These are phyloP conservation scores for Myripristis jacobus DNA, from an alignment of 2,797 vertebrate genomes.

Conservation along the genomic window DNA sequence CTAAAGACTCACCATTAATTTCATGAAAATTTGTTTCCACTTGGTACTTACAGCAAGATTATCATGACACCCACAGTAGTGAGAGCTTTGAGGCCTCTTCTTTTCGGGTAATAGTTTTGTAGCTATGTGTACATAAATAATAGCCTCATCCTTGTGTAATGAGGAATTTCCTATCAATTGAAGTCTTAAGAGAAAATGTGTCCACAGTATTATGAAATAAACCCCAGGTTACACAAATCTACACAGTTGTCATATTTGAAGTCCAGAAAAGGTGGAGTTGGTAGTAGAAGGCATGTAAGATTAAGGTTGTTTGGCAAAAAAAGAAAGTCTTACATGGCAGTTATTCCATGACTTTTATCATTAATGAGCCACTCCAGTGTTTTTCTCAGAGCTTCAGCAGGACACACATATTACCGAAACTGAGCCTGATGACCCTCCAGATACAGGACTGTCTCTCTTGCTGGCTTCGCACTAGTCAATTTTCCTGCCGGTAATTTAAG, in stretches of 20 bases:
- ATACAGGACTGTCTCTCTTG: neutral
- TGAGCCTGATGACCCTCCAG: too few species aligned
- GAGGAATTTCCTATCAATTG: slow-evolving; percentile 49
- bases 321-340: too few species aligned
- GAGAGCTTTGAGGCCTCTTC: slow-evolving; percentile 27
- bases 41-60: slow-evolving; percentile 22
- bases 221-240: slow-evolving; percentile 67
- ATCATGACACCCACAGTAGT: slow-evolving; percentile 31
- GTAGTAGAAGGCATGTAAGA: too few species aligned
- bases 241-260: slow-evolving; percentile 34
- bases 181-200: slow-evolving; percentile 67
- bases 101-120: slow-evolving; percentile 66
- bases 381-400: too few species aligned
- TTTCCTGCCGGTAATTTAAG: too few species aligned
- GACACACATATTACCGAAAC: too few species aligned
- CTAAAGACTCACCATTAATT: slow-evolving; percentile 26
- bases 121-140: slow-evolving; percentile 54
- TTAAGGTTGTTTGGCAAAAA: too few species aligned
- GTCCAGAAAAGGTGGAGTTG: neutral
- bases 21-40: slow-evolving; percentile 22
- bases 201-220: slow-evolving; percentile 72
- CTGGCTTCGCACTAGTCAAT: neutral
- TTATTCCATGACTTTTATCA: too few species aligned
- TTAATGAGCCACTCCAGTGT: too few species aligned
- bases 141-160: slow-evolving; percentile 58